Base-by-base conservation (phyloP, 2,113 vertebrate genomes). In the Epinephelus moara region DNA sequence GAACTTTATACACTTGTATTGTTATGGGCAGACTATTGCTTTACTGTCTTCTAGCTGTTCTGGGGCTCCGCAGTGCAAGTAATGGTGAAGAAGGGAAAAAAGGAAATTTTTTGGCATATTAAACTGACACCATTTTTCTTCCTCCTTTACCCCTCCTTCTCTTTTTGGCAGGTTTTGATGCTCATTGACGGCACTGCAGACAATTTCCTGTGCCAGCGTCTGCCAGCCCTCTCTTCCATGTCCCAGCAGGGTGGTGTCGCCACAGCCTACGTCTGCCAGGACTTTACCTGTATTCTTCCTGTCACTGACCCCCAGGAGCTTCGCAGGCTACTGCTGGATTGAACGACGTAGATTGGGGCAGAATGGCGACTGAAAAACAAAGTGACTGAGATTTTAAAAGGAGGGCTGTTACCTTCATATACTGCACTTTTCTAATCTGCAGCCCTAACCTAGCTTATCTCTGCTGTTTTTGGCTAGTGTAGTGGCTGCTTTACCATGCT, bases 191-290 rank as follows among this genome's bases (percentile, higher is more conserved):
- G 95, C 23, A 88, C 95, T 68, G 81, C 90, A 1, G 45, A 95
- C 0, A 93, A 94, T n/a, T 97, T 97, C 91, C 94, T 98, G 42
- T 93, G 95, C 91, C 92, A 92, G 81, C 97, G 96, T 60, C 93
- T 97, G 85, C 97, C 97, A 15, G 93, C 94, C 81, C 96, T 99
- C 2, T 92, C 90, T 1, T 95, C 96, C 61, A 93, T 99, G 92
- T 82, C 92, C 49, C 94, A 94, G 78, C 96, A 95, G 0, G 95
- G 94, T 1, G 95, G 91, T 25, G 78, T 75, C 1, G 97, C 97
- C 88, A 97, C 97, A 0, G 97, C 97, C 27, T 97, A 97, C 0
- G 55, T 98, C 75, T 99, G 96, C 92, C 96, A 97, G 93, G 96
- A 97, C 91, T 97, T 97, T 19, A 53, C 95, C 59, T 99, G 97